Conservation (phyloP, 2,797 vertebrate genomes). For the Trichosurus vulpecula region DNA sequence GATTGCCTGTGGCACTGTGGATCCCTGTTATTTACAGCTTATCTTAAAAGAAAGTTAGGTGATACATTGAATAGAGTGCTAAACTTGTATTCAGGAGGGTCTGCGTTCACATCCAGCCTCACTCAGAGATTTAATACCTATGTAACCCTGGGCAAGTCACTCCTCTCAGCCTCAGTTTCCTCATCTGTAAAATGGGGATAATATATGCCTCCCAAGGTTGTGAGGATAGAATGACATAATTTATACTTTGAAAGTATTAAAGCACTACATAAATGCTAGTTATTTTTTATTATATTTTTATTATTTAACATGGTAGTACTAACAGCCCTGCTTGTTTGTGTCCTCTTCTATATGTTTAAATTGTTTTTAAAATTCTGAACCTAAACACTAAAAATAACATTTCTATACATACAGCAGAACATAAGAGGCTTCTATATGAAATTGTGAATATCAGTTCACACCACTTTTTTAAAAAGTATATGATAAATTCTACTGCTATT, state of each 20-base stretch:
- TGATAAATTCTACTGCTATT: no score
- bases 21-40: no score
- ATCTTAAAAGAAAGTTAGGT: no score
- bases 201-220: not conserved
- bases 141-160: not conserved
- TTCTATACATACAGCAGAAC: not conserved
- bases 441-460: not conserved
- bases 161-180: not conserved
- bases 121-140: not conserved
- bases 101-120: not conserved
- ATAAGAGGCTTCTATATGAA: not conserved
- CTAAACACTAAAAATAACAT: not conserved
- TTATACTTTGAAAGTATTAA: not conserved
- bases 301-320: not conserved
- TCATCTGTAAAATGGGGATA: not conserved
- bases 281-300: not conserved
- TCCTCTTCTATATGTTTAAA: not conserved
- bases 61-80: not conserved
- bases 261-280: not conserved
- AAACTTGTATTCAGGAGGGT: not conserved
- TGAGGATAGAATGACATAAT: not conserved
- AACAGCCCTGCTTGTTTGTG: not conserved
- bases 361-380: not conserved
- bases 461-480: not conserved
- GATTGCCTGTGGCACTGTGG: not conserved